Conservation (phyloP, 2,113 vertebrate species). For the Vireo altiloquus region DNA sequence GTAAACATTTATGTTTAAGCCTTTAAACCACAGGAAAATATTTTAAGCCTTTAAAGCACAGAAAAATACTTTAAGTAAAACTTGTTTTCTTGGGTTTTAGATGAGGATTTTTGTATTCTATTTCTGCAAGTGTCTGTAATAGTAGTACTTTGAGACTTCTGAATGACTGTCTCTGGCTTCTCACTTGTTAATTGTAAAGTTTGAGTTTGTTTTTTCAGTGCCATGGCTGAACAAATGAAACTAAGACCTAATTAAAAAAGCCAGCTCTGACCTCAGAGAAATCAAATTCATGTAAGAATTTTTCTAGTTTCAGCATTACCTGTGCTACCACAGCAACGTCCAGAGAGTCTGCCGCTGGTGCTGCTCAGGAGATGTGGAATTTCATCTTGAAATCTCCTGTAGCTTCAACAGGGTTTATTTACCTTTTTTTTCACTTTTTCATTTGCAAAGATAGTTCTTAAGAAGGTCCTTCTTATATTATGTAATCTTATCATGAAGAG, state of each 20-base stretch:
- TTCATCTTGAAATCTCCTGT: background rate
- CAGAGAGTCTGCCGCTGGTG: background rate
- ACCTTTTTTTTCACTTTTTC: background rate
- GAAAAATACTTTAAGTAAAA: background rate
- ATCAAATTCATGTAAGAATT: background rate
- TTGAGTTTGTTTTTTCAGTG: background rate
- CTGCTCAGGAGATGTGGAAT: background rate
- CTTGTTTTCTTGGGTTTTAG: background rate
- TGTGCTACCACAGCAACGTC: background rate
- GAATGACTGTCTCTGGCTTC: background rate
- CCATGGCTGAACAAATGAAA: background rate
- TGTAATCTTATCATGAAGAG: constrained; percentile 11
- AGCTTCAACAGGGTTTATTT: background rate
- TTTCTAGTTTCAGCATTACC: background rate
- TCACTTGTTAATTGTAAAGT: background rate
- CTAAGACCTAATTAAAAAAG: background rate
- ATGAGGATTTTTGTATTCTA: background rate
- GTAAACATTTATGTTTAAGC: background rate
- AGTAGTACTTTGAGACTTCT: background rate
- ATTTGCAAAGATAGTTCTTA: background rate
- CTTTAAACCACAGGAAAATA: background rate
- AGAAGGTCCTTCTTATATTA: background rate
- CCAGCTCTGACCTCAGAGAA: background rate
- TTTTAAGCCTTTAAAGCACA: background rate
- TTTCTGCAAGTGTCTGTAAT: background rate